Conservation (phyloP, 2,797 vertebrate genomes). For the Phoeniculus purpureus region DNA sequence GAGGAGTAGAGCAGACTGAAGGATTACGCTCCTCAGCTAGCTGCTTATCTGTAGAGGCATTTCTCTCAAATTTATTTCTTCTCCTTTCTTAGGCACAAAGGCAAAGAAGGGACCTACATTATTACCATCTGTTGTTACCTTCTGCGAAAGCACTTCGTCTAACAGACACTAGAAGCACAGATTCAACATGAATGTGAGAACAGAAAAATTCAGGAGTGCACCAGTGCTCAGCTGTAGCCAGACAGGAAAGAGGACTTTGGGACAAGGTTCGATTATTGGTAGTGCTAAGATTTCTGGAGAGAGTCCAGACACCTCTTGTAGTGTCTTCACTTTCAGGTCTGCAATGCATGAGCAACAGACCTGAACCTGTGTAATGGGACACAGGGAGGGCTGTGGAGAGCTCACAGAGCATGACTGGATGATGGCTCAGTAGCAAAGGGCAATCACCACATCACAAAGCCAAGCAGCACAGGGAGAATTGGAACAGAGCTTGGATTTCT, state of each 20-base stretch:
- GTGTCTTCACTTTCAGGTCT: not conserved
- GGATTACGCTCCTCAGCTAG: not conserved
- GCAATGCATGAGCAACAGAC: not conserved
- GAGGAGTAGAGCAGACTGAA: not conserved
- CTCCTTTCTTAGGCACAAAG: not conserved
- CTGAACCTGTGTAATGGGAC: not conserved
- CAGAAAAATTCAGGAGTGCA: not conserved
- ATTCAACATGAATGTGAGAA: not conserved
- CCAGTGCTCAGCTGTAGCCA: not conserved
- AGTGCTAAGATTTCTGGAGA: not conserved
- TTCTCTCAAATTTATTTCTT: conserved; percentile 16
- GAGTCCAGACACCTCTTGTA: not conserved
- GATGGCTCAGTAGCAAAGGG: not conserved
- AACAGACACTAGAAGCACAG: not conserved
- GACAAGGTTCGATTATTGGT: not conserved
- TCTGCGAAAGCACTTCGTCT: conserved; percentile 5
- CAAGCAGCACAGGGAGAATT: not conserved
- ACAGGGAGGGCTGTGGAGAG: not conserved
- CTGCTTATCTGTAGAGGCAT: not conserved
- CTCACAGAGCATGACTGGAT: not conserved
- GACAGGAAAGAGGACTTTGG: not conserved
- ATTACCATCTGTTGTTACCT: conserved; percentile 29
- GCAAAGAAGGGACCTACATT: not conserved
- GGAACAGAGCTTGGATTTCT: not conserved
- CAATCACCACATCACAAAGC: not conserved